phyloP scores from a whole-genome alignment of 2,888 invertebrate species.

The Conomelus anceps region DNA sequence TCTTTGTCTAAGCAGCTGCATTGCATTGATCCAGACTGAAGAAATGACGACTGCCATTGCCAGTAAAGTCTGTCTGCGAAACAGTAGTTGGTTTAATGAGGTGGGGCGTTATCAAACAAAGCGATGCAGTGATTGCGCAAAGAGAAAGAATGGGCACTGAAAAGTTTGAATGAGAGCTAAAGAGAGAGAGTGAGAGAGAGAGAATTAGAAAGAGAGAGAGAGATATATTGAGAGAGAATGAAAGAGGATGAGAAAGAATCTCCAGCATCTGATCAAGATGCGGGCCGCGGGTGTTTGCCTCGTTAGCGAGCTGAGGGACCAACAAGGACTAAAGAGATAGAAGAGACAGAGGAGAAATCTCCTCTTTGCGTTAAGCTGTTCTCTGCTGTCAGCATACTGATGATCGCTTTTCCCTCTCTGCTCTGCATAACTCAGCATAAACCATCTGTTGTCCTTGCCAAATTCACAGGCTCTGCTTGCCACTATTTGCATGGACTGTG shows the following conservation, averaged over 20 bases:
- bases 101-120: not conserved
- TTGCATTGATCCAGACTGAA: not conserved
- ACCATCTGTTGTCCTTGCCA: not conserved
- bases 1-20: not conserved
- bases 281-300: not conserved
- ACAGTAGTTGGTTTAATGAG: not conserved
- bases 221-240: not conserved
- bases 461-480: not conserved
- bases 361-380: not conserved
- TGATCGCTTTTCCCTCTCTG: not conserved
- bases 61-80: not conserved
- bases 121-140: not conserved
- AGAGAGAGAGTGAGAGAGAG: not conserved
- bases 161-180: too few relatives aligned
- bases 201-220: not conserved
- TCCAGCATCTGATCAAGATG: not conserved
- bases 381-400: not conserved
- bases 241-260: not conserved
- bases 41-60: not conserved
- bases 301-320: not conserved
- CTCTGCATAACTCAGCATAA: not conserved
- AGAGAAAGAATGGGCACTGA: not conserved
- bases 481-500: not conserved
- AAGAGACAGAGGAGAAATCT: not conserved
- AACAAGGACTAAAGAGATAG: not conserved